Evolutionary conservation across 2,888 invertebrate genomes (phyloP).

Genomic region (Dynastes tityus): DNA sequence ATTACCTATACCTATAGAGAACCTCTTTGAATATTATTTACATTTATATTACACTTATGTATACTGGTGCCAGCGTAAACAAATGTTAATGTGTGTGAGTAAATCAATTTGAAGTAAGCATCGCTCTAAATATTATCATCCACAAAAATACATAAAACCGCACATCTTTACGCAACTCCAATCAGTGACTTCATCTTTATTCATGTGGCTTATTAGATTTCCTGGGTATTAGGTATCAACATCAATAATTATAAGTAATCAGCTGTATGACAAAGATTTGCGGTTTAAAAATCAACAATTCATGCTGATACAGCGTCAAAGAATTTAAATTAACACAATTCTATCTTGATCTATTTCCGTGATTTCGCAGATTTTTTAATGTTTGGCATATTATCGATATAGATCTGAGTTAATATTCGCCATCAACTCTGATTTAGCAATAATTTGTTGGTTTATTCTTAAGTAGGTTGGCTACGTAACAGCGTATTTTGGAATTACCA

Average conservation of each 20-base stretch:
- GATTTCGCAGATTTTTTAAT: not conserved
- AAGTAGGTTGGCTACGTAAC: not conserved
- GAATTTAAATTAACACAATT: slow-evolving; percentile 34
- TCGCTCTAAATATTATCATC: too few species aligned
- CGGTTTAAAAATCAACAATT: not conserved
- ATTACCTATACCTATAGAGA: not conserved
- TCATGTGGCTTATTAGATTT: not conserved
- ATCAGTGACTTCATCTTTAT: not conserved
- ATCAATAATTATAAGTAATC: not conserved
- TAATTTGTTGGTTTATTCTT: not conserved
- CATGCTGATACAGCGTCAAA: slow-evolving; percentile 14
- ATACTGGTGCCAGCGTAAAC: too few species aligned
- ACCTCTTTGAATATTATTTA: not conserved
- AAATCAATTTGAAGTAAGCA: too few species aligned
- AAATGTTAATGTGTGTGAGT: too few species aligned
- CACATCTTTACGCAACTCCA: not conserved
- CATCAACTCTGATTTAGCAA: not conserved
- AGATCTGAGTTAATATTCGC: too few species aligned
- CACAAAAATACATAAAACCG: not conserved
- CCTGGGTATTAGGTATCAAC: not conserved
- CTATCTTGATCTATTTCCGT: slow-evolving; percentile 8
- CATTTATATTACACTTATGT: not conserved
- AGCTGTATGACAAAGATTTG: not conserved
- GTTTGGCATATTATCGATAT: not conserved
- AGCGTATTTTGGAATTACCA: not conserved